phyloP scores from a whole-genome alignment of 2,113 vertebrate species.

The Ondatra zibethicus region DNA sequence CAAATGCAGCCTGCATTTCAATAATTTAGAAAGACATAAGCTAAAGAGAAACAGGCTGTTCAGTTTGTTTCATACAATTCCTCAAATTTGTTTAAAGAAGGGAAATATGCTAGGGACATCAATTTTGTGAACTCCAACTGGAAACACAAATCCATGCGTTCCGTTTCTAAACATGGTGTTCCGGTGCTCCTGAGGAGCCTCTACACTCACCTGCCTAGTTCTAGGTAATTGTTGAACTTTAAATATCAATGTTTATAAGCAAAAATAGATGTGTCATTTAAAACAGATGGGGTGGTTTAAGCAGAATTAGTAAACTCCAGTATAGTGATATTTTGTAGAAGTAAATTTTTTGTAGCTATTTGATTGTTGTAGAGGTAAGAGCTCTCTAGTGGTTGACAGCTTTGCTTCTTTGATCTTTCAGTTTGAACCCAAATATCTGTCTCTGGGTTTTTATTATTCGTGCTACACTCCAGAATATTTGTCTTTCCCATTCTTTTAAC shows the following conservation, averaged over 20 bases:
- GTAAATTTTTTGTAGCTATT: too few relatives aligned
- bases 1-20: neutral
- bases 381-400: too few relatives aligned
- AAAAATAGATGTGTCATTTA: neutral
- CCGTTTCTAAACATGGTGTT: neutral
- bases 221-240: conserved; percentile 6
- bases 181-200: neutral
- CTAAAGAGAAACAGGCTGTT: neutral
- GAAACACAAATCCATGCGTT: conserved; percentile 9
- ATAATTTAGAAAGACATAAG: conserved; percentile 40
- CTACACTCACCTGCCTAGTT: neutral
- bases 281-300: neutral
- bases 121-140: conserved; percentile 36
- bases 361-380: too few relatives aligned
- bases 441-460: too few relatives aligned
- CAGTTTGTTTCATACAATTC: neutral
- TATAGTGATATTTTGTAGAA: neutral
- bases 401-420: too few relatives aligned
- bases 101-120: conserved; percentile 23
- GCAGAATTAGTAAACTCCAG: conserved; percentile 19
- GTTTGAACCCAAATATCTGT: too few relatives aligned
- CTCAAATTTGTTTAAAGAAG: conserved; percentile 9
- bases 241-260: neutral
- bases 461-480: neutral
- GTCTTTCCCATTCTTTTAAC: neutral